Base-by-base conservation (phyloP, 2,888 invertebrate species). In the Campoletis raptor region DNA sequence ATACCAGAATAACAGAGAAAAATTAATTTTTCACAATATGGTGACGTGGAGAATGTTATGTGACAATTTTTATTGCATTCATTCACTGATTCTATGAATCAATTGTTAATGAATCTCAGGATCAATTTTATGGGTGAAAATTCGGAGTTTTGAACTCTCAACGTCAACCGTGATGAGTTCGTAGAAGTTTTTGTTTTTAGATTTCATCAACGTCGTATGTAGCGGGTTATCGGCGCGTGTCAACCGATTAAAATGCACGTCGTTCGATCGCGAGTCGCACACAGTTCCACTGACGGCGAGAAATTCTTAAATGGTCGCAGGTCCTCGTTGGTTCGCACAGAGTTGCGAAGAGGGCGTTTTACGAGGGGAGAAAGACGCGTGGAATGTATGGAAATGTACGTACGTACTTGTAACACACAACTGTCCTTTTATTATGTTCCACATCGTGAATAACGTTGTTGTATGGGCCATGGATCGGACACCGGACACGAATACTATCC, bases 271-370 rank as follows among this genome's bases (percentile, higher is more conserved):
- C 12, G 89, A 88, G 90, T 90, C 78, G 48, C 77, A 84, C 78
- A 81, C 83, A 83, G 85, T 87, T 88, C 79, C 82, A 83, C 83
- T 87, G 81, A 84, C 85, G 84, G 90, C 92, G 89, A 92, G 92
- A 93, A 93, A 92, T 92, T 93, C 91, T 92, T 90, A 92, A 93
- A 93, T 92, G 93, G 92, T 91, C 90, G 90, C 89, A 89, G 54
- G 37, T 74, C 81, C 66, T 81, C 73, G 54, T 54, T 74, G 70
- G 18, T 18, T 79, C 30, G 52, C 18, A 57, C 4, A 48, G 18
- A 48, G 76, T 18, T 24, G 76, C 45, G 45, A 64, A 52, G 52
- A 37, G 67, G 45, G 45, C 42, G 48, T 36, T 30, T 30, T 45
- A 36, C 24, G 48, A n/a, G 64, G 80, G 72, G n/a, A 64, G 42